These are phyloP conservation scores for Salmo trutta DNA, from an alignment of 2,797 vertebrate genomes.

Conservation along the genomic window DNA sequence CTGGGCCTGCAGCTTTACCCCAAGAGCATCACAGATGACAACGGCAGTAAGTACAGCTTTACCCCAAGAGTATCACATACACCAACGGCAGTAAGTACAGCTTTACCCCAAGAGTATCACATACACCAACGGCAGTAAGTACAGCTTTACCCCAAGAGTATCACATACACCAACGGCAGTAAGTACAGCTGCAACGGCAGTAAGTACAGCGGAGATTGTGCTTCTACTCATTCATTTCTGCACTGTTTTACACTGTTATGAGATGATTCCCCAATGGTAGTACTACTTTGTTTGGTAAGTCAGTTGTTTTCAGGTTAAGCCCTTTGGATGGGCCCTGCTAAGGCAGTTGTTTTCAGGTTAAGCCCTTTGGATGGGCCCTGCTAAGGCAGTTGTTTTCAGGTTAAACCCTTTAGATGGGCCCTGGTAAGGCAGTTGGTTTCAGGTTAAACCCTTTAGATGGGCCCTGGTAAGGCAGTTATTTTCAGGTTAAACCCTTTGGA, in stretches of 20 bases:
- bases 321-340: too few relatives aligned
- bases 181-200: background rate
- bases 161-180: too few relatives aligned
- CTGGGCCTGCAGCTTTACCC: conserved; percentile 77
- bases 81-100: too few relatives aligned
- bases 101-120: too few relatives aligned
- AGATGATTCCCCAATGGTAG: background rate
- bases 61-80: too few relatives aligned
- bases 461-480: background rate
- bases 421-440: too few relatives aligned
- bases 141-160: too few relatives aligned
- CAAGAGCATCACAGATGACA: conserved; percentile 68
- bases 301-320: too few relatives aligned
- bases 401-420: background rate
- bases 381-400: background rate
- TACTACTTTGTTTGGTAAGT: background rate
- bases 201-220: background rate
- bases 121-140: conserved; percentile 50
- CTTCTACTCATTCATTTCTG: background rate
- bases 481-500: background rate
- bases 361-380: too few relatives aligned
- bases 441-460: background rate
- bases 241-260: background rate
- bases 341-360: too few relatives aligned
- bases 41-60: conserved; percentile 37